Evolutionary conservation across 2,113 vertebrate species (phyloP).

Genomic region (Phoxinus phoxinus): DNA sequence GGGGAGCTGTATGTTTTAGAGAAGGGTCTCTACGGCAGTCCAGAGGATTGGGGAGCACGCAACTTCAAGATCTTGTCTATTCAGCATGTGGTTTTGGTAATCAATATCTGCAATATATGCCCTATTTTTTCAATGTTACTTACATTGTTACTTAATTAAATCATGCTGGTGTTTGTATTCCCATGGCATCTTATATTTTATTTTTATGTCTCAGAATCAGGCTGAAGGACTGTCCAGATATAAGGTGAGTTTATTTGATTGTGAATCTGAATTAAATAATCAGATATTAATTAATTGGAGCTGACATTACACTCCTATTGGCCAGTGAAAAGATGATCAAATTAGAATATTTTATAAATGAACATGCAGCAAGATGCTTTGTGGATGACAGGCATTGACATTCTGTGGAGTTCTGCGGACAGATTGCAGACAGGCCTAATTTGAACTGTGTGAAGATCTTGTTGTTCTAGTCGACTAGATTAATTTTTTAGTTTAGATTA

Average conservation of each 20-base stretch:
- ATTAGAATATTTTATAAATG: background rate
- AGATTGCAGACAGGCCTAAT: background rate
- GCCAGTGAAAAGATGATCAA: background rate
- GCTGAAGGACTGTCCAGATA: slow-evolving; percentile 61
- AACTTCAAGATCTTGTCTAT: slow-evolving; percentile 86
- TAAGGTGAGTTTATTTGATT: slow-evolving; percentile 67
- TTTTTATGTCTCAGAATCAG: slow-evolving; percentile 66
- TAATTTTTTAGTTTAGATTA: background rate
- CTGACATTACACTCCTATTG: background rate
- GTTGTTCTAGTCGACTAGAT: background rate
- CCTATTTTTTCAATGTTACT: background rate
- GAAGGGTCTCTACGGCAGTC: slow-evolving; percentile 86
- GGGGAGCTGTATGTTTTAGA: slow-evolving; percentile 91
- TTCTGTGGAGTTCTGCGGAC: background rate
- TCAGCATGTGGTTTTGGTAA: slow-evolving; percentile 90
- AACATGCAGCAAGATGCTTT: background rate
- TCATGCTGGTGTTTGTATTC: background rate
- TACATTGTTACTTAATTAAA: background rate
- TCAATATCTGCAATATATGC: background rate
- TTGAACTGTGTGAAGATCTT: background rate
- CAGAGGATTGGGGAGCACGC: slow-evolving; percentile 88
- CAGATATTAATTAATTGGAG: background rate
- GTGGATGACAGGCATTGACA: background rate
- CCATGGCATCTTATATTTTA: background rate
- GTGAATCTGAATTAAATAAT: background rate